Evolutionary conservation across 2,113 vertebrate genomes (phyloP).

Genomic region (Scortum barcoo): DNA sequence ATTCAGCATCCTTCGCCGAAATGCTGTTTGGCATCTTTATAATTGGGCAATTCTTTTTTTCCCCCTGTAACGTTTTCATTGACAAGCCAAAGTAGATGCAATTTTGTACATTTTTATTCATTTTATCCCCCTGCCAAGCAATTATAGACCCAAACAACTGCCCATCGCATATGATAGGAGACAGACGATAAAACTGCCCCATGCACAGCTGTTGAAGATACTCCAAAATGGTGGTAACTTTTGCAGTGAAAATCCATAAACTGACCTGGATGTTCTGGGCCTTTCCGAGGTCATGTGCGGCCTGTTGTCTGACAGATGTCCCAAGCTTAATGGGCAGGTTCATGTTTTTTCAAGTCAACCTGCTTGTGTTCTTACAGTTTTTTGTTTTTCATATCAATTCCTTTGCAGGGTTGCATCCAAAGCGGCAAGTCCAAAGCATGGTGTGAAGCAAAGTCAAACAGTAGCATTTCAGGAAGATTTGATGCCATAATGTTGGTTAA

Average conservation of each 20-base stretch:
- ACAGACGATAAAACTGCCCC: not conserved
- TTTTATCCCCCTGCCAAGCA: constrained; percentile 11
- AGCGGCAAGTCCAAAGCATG: not conserved
- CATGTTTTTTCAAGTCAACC: not conserved
- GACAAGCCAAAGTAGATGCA: constrained; percentile 29
- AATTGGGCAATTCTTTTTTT: constrained; percentile 57
- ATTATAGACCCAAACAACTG: constrained; percentile 12
- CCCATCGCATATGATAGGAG: not conserved
- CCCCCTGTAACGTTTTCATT: constrained; percentile 30
- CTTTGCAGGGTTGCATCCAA: not conserved
- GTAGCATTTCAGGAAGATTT: not conserved
- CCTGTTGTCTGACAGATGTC: not conserved
- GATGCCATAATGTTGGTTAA: not conserved
- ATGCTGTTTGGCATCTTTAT: constrained; percentile 63
- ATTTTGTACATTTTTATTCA: constrained; percentile 27
- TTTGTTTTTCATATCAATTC: not conserved
- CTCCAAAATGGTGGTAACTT: not conserved
- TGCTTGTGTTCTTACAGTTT: no score
- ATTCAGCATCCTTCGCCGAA: constrained; percentile 48
- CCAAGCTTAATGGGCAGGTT: not conserved
- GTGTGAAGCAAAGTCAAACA: not conserved
- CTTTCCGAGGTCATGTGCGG: no score
- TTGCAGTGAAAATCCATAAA: not conserved
- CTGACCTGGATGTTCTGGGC: no score
- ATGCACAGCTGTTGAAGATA: not conserved